Conservation (phyloP, 2,113 vertebrate species). For the Tetraodon nigroviridis region DNA sequence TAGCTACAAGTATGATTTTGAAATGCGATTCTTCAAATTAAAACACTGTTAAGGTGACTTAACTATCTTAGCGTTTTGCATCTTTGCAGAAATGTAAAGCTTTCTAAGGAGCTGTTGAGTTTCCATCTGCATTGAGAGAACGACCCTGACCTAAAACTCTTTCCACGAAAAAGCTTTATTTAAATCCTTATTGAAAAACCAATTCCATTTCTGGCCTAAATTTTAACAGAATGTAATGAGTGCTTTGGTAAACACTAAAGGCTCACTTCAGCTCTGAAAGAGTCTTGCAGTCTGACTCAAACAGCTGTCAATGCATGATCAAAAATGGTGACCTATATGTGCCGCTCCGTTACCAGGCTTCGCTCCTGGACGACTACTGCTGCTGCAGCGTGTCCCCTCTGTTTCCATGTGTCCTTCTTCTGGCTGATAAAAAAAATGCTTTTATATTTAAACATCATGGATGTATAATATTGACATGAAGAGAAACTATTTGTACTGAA, state of each 20-base stretch:
- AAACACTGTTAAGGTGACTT: slow-evolving; percentile 13
- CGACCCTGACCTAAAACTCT: slow-evolving; percentile 34
- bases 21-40: not conserved
- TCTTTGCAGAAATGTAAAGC: slow-evolving; percentile 4
- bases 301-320: slow-evolving; percentile 18
- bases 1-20: not conserved
- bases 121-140: slow-evolving; percentile 15
- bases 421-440: slow-evolving; percentile 4
- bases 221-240: slow-evolving; percentile 10
- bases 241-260: not conserved
- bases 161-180: slow-evolving; percentile 51
- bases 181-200: slow-evolving; percentile 18
- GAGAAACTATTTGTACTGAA: slow-evolving; percentile 9
- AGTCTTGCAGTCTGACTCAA: slow-evolving; percentile 13
- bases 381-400: not conserved
- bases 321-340: slow-evolving; percentile 5
- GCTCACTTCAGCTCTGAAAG: slow-evolving; percentile 5
- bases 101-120: slow-evolving; percentile 15
- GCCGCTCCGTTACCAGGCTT: slow-evolving; percentile 3
- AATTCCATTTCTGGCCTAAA: slow-evolving; percentile 28
- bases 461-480: slow-evolving; percentile 24
- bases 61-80: slow-evolving; percentile 5
- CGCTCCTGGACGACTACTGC: slow-evolving; percentile 6
- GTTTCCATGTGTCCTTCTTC: slow-evolving; percentile 11
- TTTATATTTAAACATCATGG: slow-evolving; percentile 9